Evolutionary conservation across 2,888 invertebrate species (phyloP), one percentile per base, ranked within the genome.

Genomic region (Hirtodrosophila duncani): DNA sequence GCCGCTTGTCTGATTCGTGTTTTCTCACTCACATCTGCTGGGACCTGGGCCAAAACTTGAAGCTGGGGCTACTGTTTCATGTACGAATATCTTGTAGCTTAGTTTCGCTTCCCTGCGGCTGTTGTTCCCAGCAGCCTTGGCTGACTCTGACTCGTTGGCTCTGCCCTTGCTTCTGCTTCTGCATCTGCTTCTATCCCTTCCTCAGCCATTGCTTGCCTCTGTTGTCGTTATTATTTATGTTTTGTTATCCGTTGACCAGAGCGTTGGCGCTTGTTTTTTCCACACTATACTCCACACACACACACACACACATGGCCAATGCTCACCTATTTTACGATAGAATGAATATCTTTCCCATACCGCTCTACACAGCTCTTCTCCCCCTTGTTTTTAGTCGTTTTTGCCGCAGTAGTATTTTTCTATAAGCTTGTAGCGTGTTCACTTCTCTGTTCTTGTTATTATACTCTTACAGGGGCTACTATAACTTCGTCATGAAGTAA

Each of bases 161-260:
- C 29, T 36, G 30, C n/a, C n/a, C n/a, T 21, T 49, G 20, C 27
- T 9, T 10, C 30, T 38, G 9, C 16, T 18, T 10, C 11, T 20
- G 11, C 26, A n/a, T n/a, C 20, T 11, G 29, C 17, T 13, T n/a
- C 31, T 2, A 2, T 2, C 14, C 13, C 2, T 11, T 18, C 2
- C 20, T 8, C 26, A 30, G 14, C 23, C 33, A 3, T 42, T 43
- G 9, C 50, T 26, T 27, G 44, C 24, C 63, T 42, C 59, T 51
- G 16, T 53, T 67, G 75, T 70, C 72, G 74, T 83, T 83, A 83
- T 83, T 82, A 83, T 83, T 83, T 83, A 83, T 83, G 83, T 75
- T 74, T 75, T 80, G 81, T 82, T 82, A 69, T 81, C 77, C 81
- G 82, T 71, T 81, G 71, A 74, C 79, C 79, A 80, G 79, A 82